A percentile compares a stretch with the other conserved stretches of the same genome.
These are phyloP conservation scores for Camptogramma bilineatum DNA, from an alignment of 2,888 invertebrate genomes.

Conservation along the genomic window DNA sequence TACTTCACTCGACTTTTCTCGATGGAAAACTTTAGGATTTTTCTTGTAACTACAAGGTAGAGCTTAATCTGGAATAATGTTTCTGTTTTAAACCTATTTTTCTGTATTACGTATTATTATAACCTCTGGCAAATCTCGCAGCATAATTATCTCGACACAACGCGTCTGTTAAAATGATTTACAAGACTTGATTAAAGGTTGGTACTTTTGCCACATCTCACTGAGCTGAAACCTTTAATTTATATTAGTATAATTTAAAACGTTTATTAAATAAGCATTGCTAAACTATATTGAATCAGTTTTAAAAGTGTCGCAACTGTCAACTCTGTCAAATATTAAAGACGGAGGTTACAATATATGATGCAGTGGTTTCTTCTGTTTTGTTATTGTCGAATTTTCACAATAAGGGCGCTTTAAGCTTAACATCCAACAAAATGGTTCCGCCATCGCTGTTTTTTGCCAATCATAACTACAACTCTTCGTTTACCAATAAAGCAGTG, in stretches of 20 bases:
- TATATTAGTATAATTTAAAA: too few species aligned
- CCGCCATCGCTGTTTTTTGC: conserved; percentile 67
- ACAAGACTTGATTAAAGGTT: not conserved
- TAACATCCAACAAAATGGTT: conserved; percentile 71
- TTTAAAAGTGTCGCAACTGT: too few species aligned
- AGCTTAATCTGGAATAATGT: too few species aligned
- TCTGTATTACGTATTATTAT: too few species aligned
- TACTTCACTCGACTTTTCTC: too few species aligned
- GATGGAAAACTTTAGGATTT: too few species aligned
- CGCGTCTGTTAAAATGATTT: not conserved
- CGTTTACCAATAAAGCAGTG: conserved; percentile 59
- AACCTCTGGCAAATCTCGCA: too few species aligned
- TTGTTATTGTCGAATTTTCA: not conserved
- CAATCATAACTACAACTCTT: conserved; percentile 64
- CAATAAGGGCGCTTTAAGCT: conserved; percentile 37
- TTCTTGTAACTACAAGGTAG: too few species aligned
- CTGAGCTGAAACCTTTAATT: too few species aligned
- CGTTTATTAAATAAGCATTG: not conserved
- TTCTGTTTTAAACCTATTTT: too few species aligned
- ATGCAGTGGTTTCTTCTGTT: not conserved
- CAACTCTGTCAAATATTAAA: too few species aligned
- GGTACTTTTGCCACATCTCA: not conserved
- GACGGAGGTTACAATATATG: too few species aligned
- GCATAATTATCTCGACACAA: not conserved
- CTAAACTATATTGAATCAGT: not conserved